A percentile compares a stretch with the other conserved stretches of the same genome.
These are phyloP conservation scores for Danaus melanippus DNA, from an alignment of 1,140 invertebrate genomes.

Conservation along the genomic window DNA sequence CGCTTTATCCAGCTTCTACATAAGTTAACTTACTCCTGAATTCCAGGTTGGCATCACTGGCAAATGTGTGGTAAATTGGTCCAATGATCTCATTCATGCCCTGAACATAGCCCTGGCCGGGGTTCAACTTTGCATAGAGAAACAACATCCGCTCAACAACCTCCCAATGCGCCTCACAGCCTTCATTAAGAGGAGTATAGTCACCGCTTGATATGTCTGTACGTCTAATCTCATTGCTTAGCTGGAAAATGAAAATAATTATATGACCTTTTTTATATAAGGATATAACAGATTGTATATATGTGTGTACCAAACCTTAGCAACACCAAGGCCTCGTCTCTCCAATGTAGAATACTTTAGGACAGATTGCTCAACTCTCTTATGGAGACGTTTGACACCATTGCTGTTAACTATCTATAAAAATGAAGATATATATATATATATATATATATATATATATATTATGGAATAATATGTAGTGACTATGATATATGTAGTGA, in stretches of 20 bases:
- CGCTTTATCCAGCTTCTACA: too few relatives aligned
- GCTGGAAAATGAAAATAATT: constrained; percentile 21
- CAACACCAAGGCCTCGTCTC: constrained; percentile 86
- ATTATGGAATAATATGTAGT: too few relatives aligned
- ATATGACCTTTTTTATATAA: neutral
- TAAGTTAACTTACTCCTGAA: constrained; percentile 78
- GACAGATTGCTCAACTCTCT: constrained; percentile 88
- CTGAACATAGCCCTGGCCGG: constrained; percentile 97
- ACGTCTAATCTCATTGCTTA: constrained; percentile 50
- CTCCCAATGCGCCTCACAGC: constrained; percentile 95
- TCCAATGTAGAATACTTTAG: constrained; percentile 91
- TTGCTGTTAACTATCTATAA: constrained; percentile 79
- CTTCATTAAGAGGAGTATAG: constrained; percentile 86
- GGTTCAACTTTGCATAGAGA: constrained; percentile 97
- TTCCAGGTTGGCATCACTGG: constrained; percentile 86
- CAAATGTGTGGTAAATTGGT: constrained; percentile 98
- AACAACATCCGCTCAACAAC: constrained; percentile 97
- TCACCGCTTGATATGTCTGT: constrained; percentile 66
- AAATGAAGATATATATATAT: constrained; percentile 10
- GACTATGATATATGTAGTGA: too few relatives aligned
- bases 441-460: neutral
- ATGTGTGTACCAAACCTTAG: constrained; percentile 73
- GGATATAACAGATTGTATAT: neutral
- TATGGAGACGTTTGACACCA: constrained; percentile 86
- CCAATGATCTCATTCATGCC: constrained; percentile 99